Conservation (phyloP, 2,888 invertebrate species). For the Apeira syringaria region DNA sequence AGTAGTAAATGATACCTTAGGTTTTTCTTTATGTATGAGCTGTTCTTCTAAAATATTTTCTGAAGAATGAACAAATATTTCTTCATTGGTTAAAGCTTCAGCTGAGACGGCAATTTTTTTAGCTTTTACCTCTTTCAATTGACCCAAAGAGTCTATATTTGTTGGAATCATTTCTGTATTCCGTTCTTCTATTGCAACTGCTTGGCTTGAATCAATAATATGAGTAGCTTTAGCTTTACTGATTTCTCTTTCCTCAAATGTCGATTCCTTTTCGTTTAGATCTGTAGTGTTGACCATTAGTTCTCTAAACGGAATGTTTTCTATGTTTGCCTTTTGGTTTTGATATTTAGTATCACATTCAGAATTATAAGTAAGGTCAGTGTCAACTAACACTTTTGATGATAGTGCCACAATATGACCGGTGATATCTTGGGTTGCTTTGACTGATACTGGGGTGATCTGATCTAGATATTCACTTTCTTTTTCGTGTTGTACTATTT, state of each 20-base stretch:
- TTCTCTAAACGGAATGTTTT: slow-evolving; percentile 80
- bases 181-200: slow-evolving; percentile 79
- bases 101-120: slow-evolving; percentile 66
- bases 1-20: slow-evolving; percentile 66
- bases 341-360: slow-evolving; percentile 19
- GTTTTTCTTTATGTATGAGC: slow-evolving; percentile 54
- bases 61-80: slow-evolving; percentile 77
- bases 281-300: slow-evolving; percentile 79
- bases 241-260: slow-evolving; percentile 37
- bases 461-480: slow-evolving; percentile 49
- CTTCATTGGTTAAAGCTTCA: slow-evolving; percentile 83
- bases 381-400: slow-evolving; percentile 71
- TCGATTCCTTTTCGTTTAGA: slow-evolving; percentile 84
- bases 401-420: slow-evolving; percentile 78
- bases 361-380: slow-evolving; percentile 55
- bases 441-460: slow-evolving; percentile 42
- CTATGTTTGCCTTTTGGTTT: slow-evolving; percentile 71
- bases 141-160: slow-evolving; percentile 46
- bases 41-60: slow-evolving; percentile 56
- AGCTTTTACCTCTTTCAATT: slow-evolving; percentile 54
- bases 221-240: slow-evolving; percentile 42
- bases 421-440: slow-evolving; percentile 67
- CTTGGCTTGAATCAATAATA: slow-evolving; percentile 62
- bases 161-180: slow-evolving; percentile 69
- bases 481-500: slow-evolving; percentile 64